Base-by-base conservation (phyloP, 2,797 vertebrate species). In the Schizopygopsis malacanthus region DNA sequence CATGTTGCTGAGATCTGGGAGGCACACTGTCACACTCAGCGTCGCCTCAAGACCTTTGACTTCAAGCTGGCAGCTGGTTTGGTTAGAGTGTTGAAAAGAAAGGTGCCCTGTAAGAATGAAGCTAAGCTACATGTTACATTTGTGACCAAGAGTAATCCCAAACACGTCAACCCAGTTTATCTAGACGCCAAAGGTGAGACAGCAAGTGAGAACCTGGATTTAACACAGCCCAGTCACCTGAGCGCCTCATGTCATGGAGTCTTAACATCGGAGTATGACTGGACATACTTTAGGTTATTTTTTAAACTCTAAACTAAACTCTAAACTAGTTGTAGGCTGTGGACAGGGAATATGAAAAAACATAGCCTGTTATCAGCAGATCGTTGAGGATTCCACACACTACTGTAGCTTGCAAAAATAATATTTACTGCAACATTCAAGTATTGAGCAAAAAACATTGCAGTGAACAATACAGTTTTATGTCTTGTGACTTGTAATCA, bases 61-160 rank as follows among this genome's bases (percentile, higher is more conserved):
- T 85, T 56, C 9, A 67, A 65, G 47, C 33, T 76, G 83, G 83
- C 88, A 87, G 88, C 86, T 89, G 88, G 54, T 71, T 86, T 87
- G 81, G 77, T 84, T 86, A 86, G 61, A 50, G 18, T 43, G 18
- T 11, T 56, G n/a, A 82, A 83, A 76, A 77, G 63, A 72, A 59
- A 81, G 54, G 67, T 25, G 12, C 43, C 50, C 13, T 70, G 39
- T 47, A 78, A 41, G 37, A 52, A 63, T 37, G 37, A 12, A 33
- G 33, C 33, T 33, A 80, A 69, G 79, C 16, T 39, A 52, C 45
- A 52, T 39, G 43, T 63, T 33, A 65, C 0, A 2, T 50, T 67
- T 67, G 25, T 45, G 41, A 65, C 4, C 59, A 81, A 67, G 4
- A 37, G 11, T 69, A 81, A 69, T n/a, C 20, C 79, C 16, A 69